Base-by-base conservation (phyloP, 1,140 invertebrate species). In the Mycetomoellerius zeteki region DNA sequence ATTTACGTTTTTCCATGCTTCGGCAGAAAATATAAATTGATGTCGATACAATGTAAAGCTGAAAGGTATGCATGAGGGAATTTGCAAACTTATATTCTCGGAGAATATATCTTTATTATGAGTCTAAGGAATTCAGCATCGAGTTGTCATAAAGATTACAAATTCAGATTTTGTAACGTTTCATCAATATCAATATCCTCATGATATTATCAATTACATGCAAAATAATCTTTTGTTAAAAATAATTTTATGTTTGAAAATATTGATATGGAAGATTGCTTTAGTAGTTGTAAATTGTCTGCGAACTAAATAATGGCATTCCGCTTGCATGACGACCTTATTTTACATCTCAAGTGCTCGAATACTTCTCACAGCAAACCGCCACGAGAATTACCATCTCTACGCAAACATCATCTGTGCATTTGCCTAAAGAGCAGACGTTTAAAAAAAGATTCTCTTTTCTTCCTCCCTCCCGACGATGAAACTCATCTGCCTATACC, bases 371-470 rank as follows among this genome's bases (percentile, higher is more conserved):
- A 21, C 52, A 6, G 52, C 54, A 30, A 54, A n/a, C 47, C 6
- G 6, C 14, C 7, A 33, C 3, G 47, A 21, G 16, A 21, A 81
- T 56, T 37, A 73, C 30, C 56, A 82, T 73, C 73, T 73, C n/a
- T 27, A 50, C 56, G 12, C 60, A 73, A 73, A 21, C 54, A 33
- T n/a, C 43, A 8, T 47, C 27, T 27, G 37, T 14, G 56, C 64
- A 60, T 58, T 73, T 84, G 24, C 43, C 69, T 75, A 73, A 82
- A 82, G 37, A 60, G 64, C 24, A 37, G 27, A 0, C n/a, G 7
- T 65, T 3, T 47, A 52, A 80, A 69, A 47, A 52, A 27, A 75
- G 19, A 24, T n/a, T 19, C 8, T 43, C 2, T 19, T 71, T 37
- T 30, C 50, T 84, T 54, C 21, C 37, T 47, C 52, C 5, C n/a